Evolutionary conservation across 2,888 invertebrate species (phyloP).

Genomic region (Andrena bucephala): DNA sequence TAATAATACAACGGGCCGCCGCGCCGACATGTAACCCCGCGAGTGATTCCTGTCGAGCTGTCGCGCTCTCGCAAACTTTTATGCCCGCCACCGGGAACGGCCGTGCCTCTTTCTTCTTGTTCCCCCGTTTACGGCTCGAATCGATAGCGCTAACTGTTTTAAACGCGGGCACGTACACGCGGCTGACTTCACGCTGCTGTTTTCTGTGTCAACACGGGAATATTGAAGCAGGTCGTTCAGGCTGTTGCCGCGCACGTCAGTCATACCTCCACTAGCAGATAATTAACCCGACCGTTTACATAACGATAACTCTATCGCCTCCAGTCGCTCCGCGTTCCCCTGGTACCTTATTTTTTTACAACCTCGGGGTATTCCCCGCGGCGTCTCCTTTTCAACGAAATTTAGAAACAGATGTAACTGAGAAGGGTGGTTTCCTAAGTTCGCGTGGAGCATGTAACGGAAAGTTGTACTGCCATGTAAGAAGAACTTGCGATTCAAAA

Average conservation of each 20-base stretch:
- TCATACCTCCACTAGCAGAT: constrained; percentile 19
- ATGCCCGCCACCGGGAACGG: constrained; percentile 27
- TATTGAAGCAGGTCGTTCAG: constrained; percentile 39
- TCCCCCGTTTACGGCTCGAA: constrained; percentile 56
- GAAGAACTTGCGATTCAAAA: no score
- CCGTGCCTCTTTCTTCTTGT: constrained; percentile 33
- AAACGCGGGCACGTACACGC: constrained; percentile 52
- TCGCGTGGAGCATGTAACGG: no score
- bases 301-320: constrained; percentile 18
- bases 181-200: constrained; percentile 45
- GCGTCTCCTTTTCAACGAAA: neutral
- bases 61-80: constrained; percentile 29
- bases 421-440: no score
- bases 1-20: constrained; percentile 38
- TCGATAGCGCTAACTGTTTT: constrained; percentile 64
- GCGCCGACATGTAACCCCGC: neutral
- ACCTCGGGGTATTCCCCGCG: neutral
- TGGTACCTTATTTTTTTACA: constrained; percentile 5
- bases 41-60: constrained; percentile 11
- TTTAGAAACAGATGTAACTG: no score
- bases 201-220: constrained; percentile 60
- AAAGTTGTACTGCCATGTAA: no score
- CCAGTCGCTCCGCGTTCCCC: constrained; percentile 1
- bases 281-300: constrained; percentile 52
- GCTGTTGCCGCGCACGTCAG: constrained; percentile 28